Base-by-base conservation (phyloP, 1,140 invertebrate species). In the Aphelinus atriplicis region DNA sequence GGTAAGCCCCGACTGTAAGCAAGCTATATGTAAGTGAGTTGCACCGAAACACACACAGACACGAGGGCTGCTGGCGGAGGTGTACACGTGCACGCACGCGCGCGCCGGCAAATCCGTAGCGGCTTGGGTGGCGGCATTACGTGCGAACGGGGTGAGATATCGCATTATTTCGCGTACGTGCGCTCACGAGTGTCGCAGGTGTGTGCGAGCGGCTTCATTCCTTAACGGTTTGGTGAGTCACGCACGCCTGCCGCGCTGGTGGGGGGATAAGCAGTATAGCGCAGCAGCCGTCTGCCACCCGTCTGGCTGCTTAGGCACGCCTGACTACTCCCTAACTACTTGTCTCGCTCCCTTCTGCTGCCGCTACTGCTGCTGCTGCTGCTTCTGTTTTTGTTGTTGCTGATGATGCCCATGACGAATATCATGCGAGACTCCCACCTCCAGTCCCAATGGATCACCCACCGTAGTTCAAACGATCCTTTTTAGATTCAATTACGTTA, bases 151-250 rank as follows among this genome's bases (percentile, higher is more conserved):
- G 46, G 62, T 56, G 60, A 4, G 55, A 26, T 26, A 26, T 26
- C 26, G 26, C 26, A 26, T 26, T 26, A 26, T 9, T n/a, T 46
- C 74, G 73, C 68, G 60, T 6, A 56, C 57, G 43, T 58, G 47
- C 68, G 56, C 65, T 56, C 71, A 56, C 69, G 53, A 57, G 83
- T 81, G 82, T 79, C 81, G 80, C 81, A 42, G 65, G 57, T 48
- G 81, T 26, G 26, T 26, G 26, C 26, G 26, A 26, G 84, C 80
- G 82, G 84, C 82, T 85, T 86, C 81, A 85, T 85, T 84, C 85
- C 84, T 85, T 84, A 85, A 84, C 82, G 82, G 85, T 86, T 86
- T 84, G 82, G 84, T 87, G 84, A 87, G 84, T 87, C 85, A 87
- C 82, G 83, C 82, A 84, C 67, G 78, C 71, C 4, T 78, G 77